Percentiles rank a stretch among this genome's conserved stretches.
Evolutionary conservation across 2,888 invertebrate genomes (phyloP).

Genomic region (Mesoligia furuncula): DNA sequence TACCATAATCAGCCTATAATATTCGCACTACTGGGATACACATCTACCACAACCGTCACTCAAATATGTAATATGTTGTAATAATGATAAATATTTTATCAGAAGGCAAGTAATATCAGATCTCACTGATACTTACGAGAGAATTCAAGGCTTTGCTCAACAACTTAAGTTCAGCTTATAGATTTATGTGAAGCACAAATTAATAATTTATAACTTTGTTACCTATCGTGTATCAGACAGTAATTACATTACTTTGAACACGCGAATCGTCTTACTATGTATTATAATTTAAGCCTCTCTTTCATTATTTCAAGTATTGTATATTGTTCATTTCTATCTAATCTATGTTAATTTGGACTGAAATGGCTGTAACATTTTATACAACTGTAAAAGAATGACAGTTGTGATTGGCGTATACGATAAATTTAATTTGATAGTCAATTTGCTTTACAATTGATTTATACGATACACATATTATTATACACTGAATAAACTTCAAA

Average conservation of each 20-base stretch:
- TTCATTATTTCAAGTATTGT: background rate
- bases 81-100: slow-evolving; percentile 11
- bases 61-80: background rate
- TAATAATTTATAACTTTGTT: slow-evolving; percentile 49
- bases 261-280: slow-evolving; percentile 20
- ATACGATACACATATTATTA: background rate
- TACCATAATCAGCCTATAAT: too few species aligned
- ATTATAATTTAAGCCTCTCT: slow-evolving; percentile 23
- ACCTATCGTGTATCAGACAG: slow-evolving; percentile 17
- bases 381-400: background rate
- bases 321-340: background rate
- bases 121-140: slow-evolving; percentile 16
- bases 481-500: background rate
- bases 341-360: background rate
- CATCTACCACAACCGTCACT: background rate
- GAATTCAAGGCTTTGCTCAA: slow-evolving; percentile 31
- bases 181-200: slow-evolving; percentile 46
- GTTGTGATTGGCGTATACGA: too few species aligned
- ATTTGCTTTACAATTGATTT: background rate
- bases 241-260: slow-evolving; percentile 47
- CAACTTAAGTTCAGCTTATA: slow-evolving; percentile 39
- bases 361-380: background rate
- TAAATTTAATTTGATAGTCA: background rate
- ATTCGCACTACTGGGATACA: background rate
- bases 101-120: background rate